A percentile compares a stretch with the other conserved stretches of the same genome.
Conservation (phyloP, 2,797 vertebrate species). For the Pangasius mekongensis region DNA sequence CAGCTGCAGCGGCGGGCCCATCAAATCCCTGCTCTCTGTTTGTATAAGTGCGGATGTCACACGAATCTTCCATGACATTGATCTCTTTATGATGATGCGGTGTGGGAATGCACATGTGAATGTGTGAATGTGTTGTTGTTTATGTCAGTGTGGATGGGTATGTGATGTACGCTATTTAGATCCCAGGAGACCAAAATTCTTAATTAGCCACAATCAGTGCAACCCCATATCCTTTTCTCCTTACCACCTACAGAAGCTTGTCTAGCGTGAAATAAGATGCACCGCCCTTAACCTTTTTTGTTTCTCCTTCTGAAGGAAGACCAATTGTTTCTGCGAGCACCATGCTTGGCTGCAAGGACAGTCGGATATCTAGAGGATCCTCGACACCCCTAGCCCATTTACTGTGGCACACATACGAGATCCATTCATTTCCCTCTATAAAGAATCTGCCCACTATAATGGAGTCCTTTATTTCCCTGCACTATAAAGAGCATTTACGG, state of each 20-base stretch:
- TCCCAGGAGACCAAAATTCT: conserved; percentile 35
- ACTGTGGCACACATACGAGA: conserved; percentile 23
- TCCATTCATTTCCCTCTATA: conserved; percentile 40
- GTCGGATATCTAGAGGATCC: conserved; percentile 26
- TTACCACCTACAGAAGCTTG: conserved; percentile 51
- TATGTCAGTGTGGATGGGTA: background rate
- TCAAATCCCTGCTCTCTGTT: conserved; percentile 37
- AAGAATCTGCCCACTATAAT: conserved; percentile 52
- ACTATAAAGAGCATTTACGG: conserved; percentile 74
- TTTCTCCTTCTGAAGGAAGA: conserved; percentile 45
- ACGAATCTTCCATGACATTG: background rate
- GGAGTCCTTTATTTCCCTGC: conserved; percentile 71
- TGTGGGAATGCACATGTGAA: background rate
- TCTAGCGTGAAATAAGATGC: conserved; percentile 55
- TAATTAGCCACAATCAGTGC: conserved; percentile 22
- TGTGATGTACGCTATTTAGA: background rate
- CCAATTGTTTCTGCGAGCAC: conserved; percentile 36
- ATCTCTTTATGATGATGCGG: background rate
- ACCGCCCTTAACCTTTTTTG: conserved; percentile 39
- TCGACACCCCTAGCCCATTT: conserved; percentile 36
- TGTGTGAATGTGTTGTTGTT: conserved; percentile 8
- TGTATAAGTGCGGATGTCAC: conserved; percentile 16
- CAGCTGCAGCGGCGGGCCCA: conserved; percentile 8
- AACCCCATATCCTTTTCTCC: conserved; percentile 9
- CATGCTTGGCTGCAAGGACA: conserved; percentile 41